phyloP scores from a whole-genome alignment of 2,113 vertebrate species.

The Monopterus albus region DNA sequence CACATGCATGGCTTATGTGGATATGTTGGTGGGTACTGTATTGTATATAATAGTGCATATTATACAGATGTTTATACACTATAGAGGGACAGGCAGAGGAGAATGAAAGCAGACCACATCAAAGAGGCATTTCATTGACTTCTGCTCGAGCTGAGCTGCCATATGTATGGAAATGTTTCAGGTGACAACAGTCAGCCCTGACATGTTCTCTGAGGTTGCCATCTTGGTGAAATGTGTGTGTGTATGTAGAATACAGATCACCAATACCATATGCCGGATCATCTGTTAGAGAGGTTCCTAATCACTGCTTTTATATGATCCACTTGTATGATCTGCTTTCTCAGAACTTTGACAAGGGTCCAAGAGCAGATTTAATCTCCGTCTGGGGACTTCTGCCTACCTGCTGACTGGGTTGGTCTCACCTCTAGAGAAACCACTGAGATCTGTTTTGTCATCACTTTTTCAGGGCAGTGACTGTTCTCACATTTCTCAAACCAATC shows the following conservation, averaged over 20 bases:
- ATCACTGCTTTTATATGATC: constrained; percentile 13
- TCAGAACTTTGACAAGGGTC: too few species aligned
- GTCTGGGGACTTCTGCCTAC: too few species aligned
- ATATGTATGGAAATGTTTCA: constrained; percentile 19
- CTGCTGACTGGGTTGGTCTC: too few species aligned
- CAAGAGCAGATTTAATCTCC: too few species aligned
- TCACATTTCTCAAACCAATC: too few species aligned
- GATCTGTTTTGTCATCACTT: too few species aligned
- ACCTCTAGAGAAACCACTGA: too few species aligned
- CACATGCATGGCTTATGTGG: neutral
- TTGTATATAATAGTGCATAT: neutral
- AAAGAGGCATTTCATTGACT: neutral
- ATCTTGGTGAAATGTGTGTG: too few species aligned
- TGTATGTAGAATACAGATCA: constrained; percentile 5
- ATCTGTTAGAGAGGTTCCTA: constrained; percentile 34
- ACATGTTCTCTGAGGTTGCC: too few species aligned
- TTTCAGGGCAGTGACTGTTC: too few species aligned
- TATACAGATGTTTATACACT: neutral
- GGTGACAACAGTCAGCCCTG: constrained; percentile 3
- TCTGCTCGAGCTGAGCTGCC: constrained; percentile 6
- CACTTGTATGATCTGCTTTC: constrained; percentile 28
- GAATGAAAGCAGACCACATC: neutral
- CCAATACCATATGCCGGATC: constrained; percentile 27
- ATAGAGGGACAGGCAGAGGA: neutral
- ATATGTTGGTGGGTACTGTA: neutral